phyloP scores from a whole-genome alignment of 2,113 vertebrate species.

The Sialia sialis region DNA sequence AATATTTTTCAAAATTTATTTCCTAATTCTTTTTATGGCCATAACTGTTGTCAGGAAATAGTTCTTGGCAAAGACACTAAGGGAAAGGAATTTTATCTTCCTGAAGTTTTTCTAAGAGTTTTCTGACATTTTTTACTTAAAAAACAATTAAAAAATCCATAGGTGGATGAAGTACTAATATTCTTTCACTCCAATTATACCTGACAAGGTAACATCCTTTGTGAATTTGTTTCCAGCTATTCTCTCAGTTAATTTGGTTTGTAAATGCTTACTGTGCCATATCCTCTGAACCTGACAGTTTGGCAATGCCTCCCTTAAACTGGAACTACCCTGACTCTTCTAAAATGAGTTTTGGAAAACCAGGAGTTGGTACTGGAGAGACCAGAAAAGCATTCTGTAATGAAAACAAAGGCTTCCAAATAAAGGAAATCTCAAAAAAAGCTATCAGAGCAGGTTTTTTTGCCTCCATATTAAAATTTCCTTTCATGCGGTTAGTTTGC shows the following conservation, averaged over 20 bases:
- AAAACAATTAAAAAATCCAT: not conserved
- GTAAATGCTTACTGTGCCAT: not conserved
- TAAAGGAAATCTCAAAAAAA: not conserved
- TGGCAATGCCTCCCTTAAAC: not conserved
- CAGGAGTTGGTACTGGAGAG: not conserved
- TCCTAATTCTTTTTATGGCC: not conserved
- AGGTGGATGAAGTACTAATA: not conserved
- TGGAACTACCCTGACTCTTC: not conserved
- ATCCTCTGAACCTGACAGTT: not conserved
- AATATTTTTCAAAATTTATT: not conserved
- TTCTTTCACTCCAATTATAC: not conserved
- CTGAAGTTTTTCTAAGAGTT: not conserved
- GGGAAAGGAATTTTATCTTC: not conserved
- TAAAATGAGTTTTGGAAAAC: not conserved
- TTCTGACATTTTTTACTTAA: not conserved
- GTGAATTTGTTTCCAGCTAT: not conserved
- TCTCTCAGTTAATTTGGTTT: not conserved
- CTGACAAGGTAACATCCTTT: not conserved
- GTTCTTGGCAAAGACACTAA: not conserved
- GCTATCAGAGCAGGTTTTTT: not conserved
- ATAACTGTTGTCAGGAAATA: not conserved
- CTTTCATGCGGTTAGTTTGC: constrained; percentile 32
- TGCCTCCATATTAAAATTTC: constrained; percentile 15
- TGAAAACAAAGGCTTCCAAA: not conserved
- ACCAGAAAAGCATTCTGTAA: not conserved